Evolutionary conservation across 2,888 invertebrate species (phyloP).

Genomic region (Alloscopus bannaensis): DNA sequence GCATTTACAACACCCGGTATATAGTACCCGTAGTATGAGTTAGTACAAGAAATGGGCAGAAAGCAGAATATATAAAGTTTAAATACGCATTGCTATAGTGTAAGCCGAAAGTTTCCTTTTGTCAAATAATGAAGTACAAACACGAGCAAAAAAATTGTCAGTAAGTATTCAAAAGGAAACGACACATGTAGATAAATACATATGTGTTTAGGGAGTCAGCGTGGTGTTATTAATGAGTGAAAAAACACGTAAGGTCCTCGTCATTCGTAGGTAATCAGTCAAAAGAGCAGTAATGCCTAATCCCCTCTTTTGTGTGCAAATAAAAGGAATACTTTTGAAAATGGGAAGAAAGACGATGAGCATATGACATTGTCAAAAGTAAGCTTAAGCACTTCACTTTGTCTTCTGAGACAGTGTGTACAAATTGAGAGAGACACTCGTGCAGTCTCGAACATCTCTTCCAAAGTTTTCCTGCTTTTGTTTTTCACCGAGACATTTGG

Average conservation of each 20-base stretch:
- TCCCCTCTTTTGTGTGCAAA: constrained; percentile 54
- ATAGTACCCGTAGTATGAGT: no score
- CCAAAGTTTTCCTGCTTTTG: constrained; percentile 1
- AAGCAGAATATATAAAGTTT: no score
- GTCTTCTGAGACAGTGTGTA: constrained; percentile 40
- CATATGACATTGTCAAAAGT: constrained; percentile 49
- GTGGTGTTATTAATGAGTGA: constrained; percentile 25
- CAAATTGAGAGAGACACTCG: constrained; percentile 7
- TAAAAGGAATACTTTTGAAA: constrained; percentile 51
- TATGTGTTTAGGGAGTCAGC: not conserved
- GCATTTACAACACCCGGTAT: no score
- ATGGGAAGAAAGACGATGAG: constrained; percentile 44
- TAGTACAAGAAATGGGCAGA: no score
- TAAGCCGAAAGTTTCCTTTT: not conserved
- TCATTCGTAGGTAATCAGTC: constrained; percentile 62
- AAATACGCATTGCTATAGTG: no score
- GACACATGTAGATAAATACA: no score
- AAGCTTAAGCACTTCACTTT: constrained; percentile 35
- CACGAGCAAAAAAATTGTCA: constrained; percentile 46
- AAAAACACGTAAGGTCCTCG: constrained; percentile 8
- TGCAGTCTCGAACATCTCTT: not conserved
- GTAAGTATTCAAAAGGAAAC: constrained; percentile 38
- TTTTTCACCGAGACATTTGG: not conserved
- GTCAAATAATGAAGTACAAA: constrained; percentile 39
- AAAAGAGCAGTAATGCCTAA: constrained; percentile 58